phyloP scores from a whole-genome alignment of 2,888 invertebrate genomes.

The Mesorhabditis spiculigera region DNA sequence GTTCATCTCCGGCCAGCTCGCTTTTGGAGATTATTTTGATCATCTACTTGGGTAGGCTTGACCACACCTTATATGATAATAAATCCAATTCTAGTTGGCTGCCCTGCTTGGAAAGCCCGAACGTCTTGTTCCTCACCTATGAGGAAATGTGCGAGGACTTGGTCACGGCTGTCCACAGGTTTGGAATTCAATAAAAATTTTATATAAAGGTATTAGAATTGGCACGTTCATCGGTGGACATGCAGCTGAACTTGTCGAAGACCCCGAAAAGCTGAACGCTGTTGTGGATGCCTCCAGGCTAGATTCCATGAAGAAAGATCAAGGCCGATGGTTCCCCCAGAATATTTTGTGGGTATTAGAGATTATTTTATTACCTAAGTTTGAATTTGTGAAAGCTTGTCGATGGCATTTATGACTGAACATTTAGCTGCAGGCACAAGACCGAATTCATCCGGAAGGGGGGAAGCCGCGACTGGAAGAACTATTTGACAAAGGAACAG shows the following conservation, averaged over 20 bases:
- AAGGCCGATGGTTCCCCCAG: slow-evolving; percentile 53
- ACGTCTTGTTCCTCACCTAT: slow-evolving; percentile 52
- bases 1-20: slow-evolving; percentile 45
- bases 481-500: slow-evolving; percentile 51
- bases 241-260: slow-evolving; percentile 36
- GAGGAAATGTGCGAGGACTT: slow-evolving; percentile 53
- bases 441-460: slow-evolving; percentile 56
- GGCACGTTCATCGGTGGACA: slow-evolving; percentile 51
- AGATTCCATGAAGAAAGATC: slow-evolving; percentile 55
- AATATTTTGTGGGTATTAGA: slow-evolving; percentile 25
- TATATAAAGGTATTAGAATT: slow-evolving; percentile 13
- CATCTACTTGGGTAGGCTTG: slow-evolving; percentile 29
- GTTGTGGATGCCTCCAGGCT: slow-evolving; percentile 46
- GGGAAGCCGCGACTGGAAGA: slow-evolving; percentile 54
- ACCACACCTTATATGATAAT: background rate
- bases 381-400: background rate
- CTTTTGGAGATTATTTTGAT: slow-evolving; percentile 55
- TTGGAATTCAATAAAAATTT: slow-evolving; percentile 10
- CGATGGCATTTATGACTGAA: background rate
- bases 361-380: background rate
- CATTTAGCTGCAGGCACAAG: slow-evolving; percentile 33
- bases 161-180: slow-evolving; percentile 32
- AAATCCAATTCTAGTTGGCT: slow-evolving; percentile 33
- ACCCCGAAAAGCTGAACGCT: slow-evolving; percentile 28
- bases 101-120: slow-evolving; percentile 38